phyloP scores from a whole-genome alignment of 2,888 invertebrate species.

The Eutolmus rufibarbis region DNA sequence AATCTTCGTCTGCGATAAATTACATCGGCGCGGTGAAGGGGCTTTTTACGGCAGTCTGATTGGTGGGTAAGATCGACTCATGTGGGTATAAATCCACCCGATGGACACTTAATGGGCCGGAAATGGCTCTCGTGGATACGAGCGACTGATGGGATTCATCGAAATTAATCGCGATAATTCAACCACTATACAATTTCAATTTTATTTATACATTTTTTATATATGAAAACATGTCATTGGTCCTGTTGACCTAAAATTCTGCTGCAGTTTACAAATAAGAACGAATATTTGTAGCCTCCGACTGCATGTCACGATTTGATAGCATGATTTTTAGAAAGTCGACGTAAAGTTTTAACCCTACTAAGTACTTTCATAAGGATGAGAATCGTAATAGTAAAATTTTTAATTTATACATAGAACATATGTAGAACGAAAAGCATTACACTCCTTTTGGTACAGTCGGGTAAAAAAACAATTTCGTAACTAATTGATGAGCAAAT shows the following conservation, averaged over 20 bases:
- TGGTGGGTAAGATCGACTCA: background rate
- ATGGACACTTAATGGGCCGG: background rate
- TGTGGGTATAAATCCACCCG: background rate
- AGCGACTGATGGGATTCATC: background rate
- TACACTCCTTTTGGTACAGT: too few relatives aligned
- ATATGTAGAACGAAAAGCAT: too few relatives aligned
- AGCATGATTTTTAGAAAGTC: too few relatives aligned
- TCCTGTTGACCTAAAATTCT: background rate
- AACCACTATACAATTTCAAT: background rate
- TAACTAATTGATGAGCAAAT: too few relatives aligned
- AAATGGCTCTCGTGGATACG: background rate
- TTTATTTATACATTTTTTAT: background rate
- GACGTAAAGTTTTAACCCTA: too few relatives aligned
- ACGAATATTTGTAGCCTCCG: too few relatives aligned
- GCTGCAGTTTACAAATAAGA: too few relatives aligned
- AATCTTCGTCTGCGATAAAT: background rate
- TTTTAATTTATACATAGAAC: too few relatives aligned
- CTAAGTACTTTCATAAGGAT: too few relatives aligned
- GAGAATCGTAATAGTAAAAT: too few relatives aligned
- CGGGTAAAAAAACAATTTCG: too few relatives aligned
- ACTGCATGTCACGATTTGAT: too few relatives aligned
- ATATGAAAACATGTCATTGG: background rate
- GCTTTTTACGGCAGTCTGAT: background rate
- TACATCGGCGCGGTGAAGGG: background rate
- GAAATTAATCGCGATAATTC: background rate